A percentile compares a stretch with the other conserved stretches of the same genome.
Conservation (phyloP, 2,888 invertebrate species). For the Electrophaes corylata region DNA sequence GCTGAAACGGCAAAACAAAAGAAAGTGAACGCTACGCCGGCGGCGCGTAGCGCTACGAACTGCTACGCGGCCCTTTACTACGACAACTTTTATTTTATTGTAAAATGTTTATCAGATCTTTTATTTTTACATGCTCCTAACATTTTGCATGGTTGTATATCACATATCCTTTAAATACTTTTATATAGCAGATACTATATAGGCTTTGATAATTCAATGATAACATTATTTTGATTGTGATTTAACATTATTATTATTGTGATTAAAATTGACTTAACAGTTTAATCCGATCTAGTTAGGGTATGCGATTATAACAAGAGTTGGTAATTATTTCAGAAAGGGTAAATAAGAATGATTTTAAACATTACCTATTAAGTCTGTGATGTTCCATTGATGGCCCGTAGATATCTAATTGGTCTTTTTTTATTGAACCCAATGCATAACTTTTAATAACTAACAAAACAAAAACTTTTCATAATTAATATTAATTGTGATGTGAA, state of each 20-base stretch:
- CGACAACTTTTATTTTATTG: conserved; percentile 5
- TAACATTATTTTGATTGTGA: background rate
- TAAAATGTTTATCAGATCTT: background rate
- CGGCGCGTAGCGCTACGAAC: conserved; percentile 36
- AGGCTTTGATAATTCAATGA: background rate
- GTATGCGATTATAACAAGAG: too few species aligned
- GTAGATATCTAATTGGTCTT: too few species aligned
- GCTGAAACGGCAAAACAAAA: conserved; percentile 25
- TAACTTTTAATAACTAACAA: too few species aligned
- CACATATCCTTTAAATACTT: background rate
- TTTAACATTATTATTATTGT: background rate
- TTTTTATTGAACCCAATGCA: too few species aligned
- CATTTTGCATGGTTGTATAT: background rate
- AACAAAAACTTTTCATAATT: too few species aligned
- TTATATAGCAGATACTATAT: background rate
- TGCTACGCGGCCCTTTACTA: conserved; percentile 31
- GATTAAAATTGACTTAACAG: too few species aligned
- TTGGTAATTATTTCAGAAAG: too few species aligned
- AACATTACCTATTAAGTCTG: too few species aligned
- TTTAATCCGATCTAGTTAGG: too few species aligned
- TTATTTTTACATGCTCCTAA: background rate
- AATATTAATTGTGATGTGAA: too few species aligned
- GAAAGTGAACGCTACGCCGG: conserved; percentile 29
- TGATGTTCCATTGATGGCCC: too few species aligned
- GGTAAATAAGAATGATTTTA: too few species aligned